Evolutionary conservation across 1,140 invertebrate genomes (phyloP).

Genomic region (Acromyrmex charruanus): DNA sequence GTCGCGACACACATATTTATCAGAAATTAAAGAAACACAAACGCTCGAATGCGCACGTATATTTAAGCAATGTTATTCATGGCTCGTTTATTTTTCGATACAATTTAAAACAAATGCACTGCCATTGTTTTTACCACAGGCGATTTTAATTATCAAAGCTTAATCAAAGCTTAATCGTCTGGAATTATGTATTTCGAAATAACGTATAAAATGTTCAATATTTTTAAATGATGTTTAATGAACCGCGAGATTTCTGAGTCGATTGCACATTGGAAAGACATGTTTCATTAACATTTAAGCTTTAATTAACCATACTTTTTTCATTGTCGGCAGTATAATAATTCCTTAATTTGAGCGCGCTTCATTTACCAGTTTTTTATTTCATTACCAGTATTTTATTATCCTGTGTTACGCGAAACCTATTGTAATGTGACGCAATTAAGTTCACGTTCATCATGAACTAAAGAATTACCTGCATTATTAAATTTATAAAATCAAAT

Average conservation of each 20-base stretch:
- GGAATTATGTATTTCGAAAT: conserved; percentile 24
- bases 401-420: background rate
- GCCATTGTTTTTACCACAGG: background rate
- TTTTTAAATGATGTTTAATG: conserved; percentile 18
- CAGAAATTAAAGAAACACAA: background rate
- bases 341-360: background rate
- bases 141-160: conserved; percentile 30
- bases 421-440: conserved; percentile 9
- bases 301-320: background rate
- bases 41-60: background rate
- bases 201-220: background rate
- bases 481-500: no score
- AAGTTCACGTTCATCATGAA: background rate
- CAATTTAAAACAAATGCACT: background rate
- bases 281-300: conserved; percentile 5
- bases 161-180: conserved; percentile 31
- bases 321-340: background rate
- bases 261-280: background rate
- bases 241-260: background rate
- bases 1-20: background rate
- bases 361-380: background rate
- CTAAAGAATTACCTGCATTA: no score
- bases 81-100: background rate
- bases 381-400: background rate
- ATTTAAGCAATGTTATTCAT: background rate